Percentiles rank a stretch among this genome's conserved stretches.
phyloP scores from a whole-genome alignment of 2,797 vertebrate species.

The Cossypha caffra region DNA sequence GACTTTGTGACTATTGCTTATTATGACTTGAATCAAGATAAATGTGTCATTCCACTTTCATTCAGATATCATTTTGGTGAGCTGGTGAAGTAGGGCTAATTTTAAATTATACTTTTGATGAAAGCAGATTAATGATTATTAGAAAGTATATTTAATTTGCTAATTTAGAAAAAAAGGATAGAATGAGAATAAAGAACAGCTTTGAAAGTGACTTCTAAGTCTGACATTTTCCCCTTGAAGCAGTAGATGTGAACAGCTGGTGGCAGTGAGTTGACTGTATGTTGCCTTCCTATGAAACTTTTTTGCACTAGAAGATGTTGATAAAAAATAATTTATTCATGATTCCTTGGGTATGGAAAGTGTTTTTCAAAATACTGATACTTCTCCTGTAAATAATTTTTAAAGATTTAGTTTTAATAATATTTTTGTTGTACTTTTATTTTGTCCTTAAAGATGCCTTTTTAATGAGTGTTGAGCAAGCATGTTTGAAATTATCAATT shows the following conservation, averaged over 20 bases:
- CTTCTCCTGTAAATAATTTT: neutral
- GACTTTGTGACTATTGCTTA: neutral
- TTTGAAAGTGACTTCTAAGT: neutral
- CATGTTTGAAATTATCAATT: neutral
- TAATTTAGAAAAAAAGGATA: neutral
- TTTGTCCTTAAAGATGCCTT: neutral
- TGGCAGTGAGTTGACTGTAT: constrained; percentile 10
- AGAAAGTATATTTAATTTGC: neutral
- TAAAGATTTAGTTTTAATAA: neutral
- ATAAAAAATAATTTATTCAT: neutral
- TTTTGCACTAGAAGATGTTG: constrained; percentile 9
- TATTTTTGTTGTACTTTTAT: neutral
- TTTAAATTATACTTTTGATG: neutral
- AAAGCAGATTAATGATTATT: neutral
- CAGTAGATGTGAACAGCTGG: neutral
- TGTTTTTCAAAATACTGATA: neutral
- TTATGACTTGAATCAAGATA: neutral
- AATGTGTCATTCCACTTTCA: neutral
- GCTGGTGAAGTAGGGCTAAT: neutral
- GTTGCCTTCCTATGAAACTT: constrained; percentile 16
- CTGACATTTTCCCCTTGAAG: constrained; percentile 14
- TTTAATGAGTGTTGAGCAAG: neutral
- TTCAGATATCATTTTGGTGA: neutral
- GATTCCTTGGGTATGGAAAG: neutral
- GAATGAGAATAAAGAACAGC: neutral